Percentiles rank a stretch among this genome's conserved stretches.
phyloP scores from a whole-genome alignment of 2,113 vertebrate species.

The Aspiorhynchus laticeps region DNA sequence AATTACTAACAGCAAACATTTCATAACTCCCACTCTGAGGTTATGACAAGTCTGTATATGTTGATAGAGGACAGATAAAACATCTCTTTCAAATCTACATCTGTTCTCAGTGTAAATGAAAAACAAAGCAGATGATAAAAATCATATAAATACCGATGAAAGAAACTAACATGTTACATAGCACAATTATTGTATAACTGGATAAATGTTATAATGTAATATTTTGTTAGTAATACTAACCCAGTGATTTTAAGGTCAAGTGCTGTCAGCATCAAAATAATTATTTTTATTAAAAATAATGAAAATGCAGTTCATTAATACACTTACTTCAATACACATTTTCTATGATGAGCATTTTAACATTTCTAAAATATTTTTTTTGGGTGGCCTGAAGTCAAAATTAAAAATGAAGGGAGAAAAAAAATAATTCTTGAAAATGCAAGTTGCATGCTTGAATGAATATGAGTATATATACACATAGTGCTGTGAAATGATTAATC shows the following conservation, averaged over 20 bases:
- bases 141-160: background rate
- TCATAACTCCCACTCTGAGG: background rate
- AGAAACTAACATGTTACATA: background rate
- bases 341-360: background rate
- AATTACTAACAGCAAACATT: constrained; percentile 13
- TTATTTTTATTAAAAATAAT: too few species aligned
- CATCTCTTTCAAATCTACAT: background rate
- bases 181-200: background rate
- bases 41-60: background rate
- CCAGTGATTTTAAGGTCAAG: background rate
- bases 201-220: background rate
- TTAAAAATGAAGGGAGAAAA: too few species aligned
- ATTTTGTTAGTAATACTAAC: background rate
- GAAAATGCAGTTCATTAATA: background rate
- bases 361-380: too few species aligned
- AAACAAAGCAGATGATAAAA: background rate
- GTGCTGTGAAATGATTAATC: too few species aligned
- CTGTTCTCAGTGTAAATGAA: background rate
- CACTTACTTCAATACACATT: background rate
- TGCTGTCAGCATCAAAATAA: background rate
- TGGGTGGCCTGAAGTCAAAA: too few species aligned
- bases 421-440: too few species aligned
- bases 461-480: too few species aligned
- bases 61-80: background rate
- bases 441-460: too few species aligned